Evolutionary conservation across 2,888 invertebrate species (phyloP).

Genomic region (Melitaea athalia): DNA sequence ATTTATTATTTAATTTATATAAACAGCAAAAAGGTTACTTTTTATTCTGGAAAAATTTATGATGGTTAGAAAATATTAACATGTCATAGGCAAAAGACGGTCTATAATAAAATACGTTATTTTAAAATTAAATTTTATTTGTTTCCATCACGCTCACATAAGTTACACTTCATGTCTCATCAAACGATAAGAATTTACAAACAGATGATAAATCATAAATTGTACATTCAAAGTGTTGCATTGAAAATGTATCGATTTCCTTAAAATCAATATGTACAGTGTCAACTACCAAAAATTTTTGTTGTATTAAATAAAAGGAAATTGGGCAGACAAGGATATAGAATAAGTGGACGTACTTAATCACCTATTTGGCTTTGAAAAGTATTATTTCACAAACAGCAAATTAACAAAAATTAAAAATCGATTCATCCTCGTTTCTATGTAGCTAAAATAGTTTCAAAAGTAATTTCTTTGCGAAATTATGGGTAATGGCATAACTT

Average conservation of each 20-base stretch:
- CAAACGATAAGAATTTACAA: slow-evolving; percentile 33
- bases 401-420: too few species aligned
- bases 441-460: too few species aligned
- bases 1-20: too few species aligned
- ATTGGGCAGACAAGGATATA: background rate
- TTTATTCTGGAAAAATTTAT: too few species aligned
- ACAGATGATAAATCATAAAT: slow-evolving; percentile 34
- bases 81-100: too few species aligned
- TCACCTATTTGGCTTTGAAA: background rate
- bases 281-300: background rate
- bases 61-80: too few species aligned
- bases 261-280: slow-evolving; percentile 9
- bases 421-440: too few species aligned
- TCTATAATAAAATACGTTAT: slow-evolving; percentile 9
- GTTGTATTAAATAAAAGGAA: background rate
- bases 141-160: slow-evolving; percentile 50
- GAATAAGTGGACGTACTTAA: background rate
- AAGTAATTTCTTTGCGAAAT: too few species aligned
- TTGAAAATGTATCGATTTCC: background rate
- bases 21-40: too few species aligned
- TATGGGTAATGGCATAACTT: too few species aligned
- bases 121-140: slow-evolving; percentile 52
- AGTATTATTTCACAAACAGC: too few species aligned
- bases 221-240: background rate
- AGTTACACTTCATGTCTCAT: slow-evolving; percentile 50